phyloP scores from a whole-genome alignment of 2,888 invertebrate genomes.

The Melanotus villosus region DNA sequence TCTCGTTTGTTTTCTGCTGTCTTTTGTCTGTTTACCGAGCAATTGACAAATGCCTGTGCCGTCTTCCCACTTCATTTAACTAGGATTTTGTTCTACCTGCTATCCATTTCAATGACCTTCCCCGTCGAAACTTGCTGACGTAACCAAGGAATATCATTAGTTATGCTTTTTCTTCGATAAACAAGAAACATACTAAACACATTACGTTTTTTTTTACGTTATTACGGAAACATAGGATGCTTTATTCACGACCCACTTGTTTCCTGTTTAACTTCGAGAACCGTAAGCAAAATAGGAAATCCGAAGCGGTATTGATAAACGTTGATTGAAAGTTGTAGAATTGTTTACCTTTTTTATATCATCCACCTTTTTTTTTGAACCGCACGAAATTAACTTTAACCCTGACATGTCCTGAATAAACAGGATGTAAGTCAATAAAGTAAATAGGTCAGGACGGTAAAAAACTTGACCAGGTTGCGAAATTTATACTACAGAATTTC shows the following conservation, averaged over 20 bases:
- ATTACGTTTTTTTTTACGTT: slow-evolving; percentile 11
- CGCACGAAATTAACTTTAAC: too few species aligned
- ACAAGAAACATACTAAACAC: slow-evolving; percentile 22
- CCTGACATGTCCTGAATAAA: too few species aligned
- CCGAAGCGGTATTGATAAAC: too few species aligned
- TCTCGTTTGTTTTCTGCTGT: slow-evolving; percentile 59
- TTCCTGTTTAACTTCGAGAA: neutral
- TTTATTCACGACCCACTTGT: neutral
- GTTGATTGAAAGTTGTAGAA: too few species aligned
- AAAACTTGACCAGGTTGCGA: too few species aligned
- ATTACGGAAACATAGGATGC: slow-evolving; percentile 1
- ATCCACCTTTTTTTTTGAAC: too few species aligned
- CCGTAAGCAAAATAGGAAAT: too few species aligned
- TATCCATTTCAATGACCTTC: slow-evolving; percentile 37
- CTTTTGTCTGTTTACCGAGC: slow-evolving; percentile 58
- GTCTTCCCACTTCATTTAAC: slow-evolving; percentile 38
- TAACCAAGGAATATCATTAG: slow-evolving; percentile 16
- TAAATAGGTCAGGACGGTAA: too few species aligned
- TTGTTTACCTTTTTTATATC: too few species aligned
- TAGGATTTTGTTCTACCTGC: slow-evolving; percentile 31
- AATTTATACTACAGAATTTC: too few species aligned
- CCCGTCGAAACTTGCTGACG: slow-evolving; percentile 15
- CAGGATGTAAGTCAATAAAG: too few species aligned
- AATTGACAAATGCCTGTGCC: slow-evolving; percentile 53
- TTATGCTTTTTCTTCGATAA: slow-evolving; percentile 6